Evolutionary conservation across 2,113 vertebrate species (phyloP).

Genomic region (Ginglymostoma cirratum): DNA sequence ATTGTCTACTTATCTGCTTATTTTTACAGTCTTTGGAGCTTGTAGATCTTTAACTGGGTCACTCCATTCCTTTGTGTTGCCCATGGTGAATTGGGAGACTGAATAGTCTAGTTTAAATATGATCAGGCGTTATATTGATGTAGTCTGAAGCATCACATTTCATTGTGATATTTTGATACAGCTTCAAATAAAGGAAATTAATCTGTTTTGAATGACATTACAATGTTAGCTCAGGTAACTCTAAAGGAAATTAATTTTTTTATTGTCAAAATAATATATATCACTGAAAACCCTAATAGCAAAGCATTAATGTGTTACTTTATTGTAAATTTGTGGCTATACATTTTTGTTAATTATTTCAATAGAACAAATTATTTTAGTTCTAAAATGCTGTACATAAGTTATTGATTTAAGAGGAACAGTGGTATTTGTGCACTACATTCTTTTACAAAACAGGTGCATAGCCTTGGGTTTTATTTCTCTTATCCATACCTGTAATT

Average conservation of each 20-base stretch:
- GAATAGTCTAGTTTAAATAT: slow-evolving; percentile 14
- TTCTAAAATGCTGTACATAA: neutral
- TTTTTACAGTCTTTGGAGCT: neutral
- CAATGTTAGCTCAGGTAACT: neutral
- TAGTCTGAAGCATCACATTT: neutral
- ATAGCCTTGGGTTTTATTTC: slow-evolving; percentile 50
- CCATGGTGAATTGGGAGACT: slow-evolving; percentile 3
- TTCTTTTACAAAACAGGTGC: slow-evolving; percentile 40
- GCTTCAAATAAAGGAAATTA: neutral
- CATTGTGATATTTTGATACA: neutral
- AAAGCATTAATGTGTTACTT: neutral
- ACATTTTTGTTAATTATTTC: neutral
- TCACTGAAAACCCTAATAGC: no score
- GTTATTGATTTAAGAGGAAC: neutral
- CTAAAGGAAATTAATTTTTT: neutral
- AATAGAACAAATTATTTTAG: neutral
- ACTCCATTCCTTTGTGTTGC: neutral
- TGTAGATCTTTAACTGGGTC: neutral
- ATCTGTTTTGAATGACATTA: neutral
- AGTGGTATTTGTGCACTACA: neutral
- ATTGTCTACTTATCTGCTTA: neutral
- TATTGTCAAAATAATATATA: neutral
- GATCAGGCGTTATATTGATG: neutral
- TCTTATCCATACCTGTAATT: slow-evolving; percentile 46
- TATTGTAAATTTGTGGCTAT: neutral